Base-by-base conservation (phyloP, 2,888 invertebrate genomes). In the Zele albiditarsus region DNA sequence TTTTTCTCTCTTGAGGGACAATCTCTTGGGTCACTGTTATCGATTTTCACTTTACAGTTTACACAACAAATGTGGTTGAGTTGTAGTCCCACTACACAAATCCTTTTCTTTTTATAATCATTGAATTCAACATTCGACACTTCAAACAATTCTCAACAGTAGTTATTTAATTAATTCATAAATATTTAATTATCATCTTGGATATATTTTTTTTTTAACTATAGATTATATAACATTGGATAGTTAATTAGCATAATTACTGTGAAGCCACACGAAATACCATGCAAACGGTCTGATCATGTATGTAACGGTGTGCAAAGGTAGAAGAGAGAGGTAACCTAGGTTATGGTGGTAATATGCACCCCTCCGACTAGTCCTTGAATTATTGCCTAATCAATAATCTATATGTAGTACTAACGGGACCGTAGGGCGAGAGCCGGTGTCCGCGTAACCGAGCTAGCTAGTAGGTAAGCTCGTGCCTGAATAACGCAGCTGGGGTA, bases 351-450 rank as follows among this genome's bases (percentile, higher is more conserved):
- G 87, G 86, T 87, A 88, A 89, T 88, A 87, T 87, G 87, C 87
- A 87, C 84, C 87, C 88, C 87, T 53, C 62, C 84, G 82, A 86
- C 87, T 86, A 88, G 88, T 88, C 88, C 88, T 88, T 89, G 88
- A 89, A 87, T 89, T 88, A 88, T 89, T 87, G 86, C 88, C 87
- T 87, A 88, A 89, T 89, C 88, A 88, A 89, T 89, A 89, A 89
- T 88, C 88, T 88, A 89, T 89, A 89, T 87, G 86, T 85, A 85
- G 88, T 83, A 82, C 81, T 80, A 78, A 78, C 80, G 62, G 71
- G 75, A 77, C 82, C 81, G 84, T 83, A 81, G 83, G 82, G 82
- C 81, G 82, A 53, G 53, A 79, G 80, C 83, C 81, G 79, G 83
- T 84, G 85, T 84, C 83, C 84, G 82, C 83, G 80, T 83, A 83